Evolutionary conservation across 2,113 vertebrate genomes (phyloP), one percentile per base, ranked within the genome.

Genomic region (Dicentrarchus labrax): DNA sequence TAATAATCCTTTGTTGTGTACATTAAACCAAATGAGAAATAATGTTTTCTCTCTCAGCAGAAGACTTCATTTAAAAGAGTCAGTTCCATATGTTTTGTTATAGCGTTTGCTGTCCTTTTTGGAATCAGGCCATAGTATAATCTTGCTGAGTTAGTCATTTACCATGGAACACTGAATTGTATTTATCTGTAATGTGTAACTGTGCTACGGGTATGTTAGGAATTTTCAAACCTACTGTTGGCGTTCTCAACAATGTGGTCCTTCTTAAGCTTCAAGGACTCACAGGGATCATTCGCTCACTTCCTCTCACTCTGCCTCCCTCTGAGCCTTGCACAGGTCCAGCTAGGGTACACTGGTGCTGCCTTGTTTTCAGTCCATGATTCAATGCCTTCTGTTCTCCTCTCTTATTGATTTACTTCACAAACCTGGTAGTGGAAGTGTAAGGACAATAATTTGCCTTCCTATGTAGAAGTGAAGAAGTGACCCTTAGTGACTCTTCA

Each of bases 351-450:
- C 59, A 60, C 48, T 67, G 60, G 69, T 65, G 30, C 48, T 69
- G 39, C 50, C 70, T 76, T 83, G 22, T 83, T 83, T 92, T 88
- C 65, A 72, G 68, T 73, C 13, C 50, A 66, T 81, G 81, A 87
- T 84, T 89, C 78, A 88, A 67, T 48, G 50, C 67, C 84, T 87
- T 21, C 79, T 79, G 47, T 72, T 78, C 71, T 72, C 39, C 39
- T 76, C 78, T 79, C 47, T 72, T 66, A 69, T 76, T 88, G 85
- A 86, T 92, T 91, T 89, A 89, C 78, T 90, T 53, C 67, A 83
- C 60, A 51, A 69, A 71, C 53, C 70, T 50, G 19, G 61, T 64
- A 69, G 76, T 66, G 66, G 69, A 78, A 66, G 61, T 65, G 81
- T 78, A 81, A 48, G 67, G 65, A 76, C 24, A 47, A 61, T 78